Percentiles rank a stretch among this genome's conserved stretches.
Conservation (phyloP, 2,888 invertebrate genomes). For the Geophilus truncorum region DNA sequence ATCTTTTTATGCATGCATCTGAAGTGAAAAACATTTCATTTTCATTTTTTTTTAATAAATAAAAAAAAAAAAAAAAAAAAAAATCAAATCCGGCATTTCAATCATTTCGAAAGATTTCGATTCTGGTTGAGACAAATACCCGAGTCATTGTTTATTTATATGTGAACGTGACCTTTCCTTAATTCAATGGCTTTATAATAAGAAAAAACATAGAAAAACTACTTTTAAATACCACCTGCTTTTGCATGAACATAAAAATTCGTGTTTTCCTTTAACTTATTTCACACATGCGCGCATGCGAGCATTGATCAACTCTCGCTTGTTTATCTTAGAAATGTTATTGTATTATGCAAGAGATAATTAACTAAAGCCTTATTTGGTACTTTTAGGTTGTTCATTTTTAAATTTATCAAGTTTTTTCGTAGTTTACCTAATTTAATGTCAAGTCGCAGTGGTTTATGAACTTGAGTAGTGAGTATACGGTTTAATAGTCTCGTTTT, state of each 20-base stretch:
- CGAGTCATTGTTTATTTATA: too few relatives aligned
- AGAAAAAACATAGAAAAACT: not conserved
- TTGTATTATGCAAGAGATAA: too few relatives aligned
- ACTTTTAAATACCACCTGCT: too few relatives aligned
- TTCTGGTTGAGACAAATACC: not conserved
- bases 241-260: too few relatives aligned
- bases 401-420: not conserved
- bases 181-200: not conserved
- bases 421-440: not conserved
- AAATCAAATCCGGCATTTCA: not conserved
- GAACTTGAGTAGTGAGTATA: too few relatives aligned
- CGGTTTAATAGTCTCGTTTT: constrained; percentile 4
- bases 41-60: not conserved
- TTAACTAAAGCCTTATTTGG: too few relatives aligned
- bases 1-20: not conserved
- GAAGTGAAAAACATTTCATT: not conserved
- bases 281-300: too few relatives aligned
- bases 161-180: not conserved
- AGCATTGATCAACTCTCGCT: too few relatives aligned
- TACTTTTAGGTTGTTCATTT: too few relatives aligned
- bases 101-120: not conserved
- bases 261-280: too few relatives aligned
- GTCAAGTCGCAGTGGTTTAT: not conserved
- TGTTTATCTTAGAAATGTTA: too few relatives aligned
- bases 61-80: too few relatives aligned